Percentiles rank a stretch among this genome's conserved stretches.
phyloP scores from a whole-genome alignment of 2,888 invertebrate genomes.

The Sepioteuthis lessoniana region DNA sequence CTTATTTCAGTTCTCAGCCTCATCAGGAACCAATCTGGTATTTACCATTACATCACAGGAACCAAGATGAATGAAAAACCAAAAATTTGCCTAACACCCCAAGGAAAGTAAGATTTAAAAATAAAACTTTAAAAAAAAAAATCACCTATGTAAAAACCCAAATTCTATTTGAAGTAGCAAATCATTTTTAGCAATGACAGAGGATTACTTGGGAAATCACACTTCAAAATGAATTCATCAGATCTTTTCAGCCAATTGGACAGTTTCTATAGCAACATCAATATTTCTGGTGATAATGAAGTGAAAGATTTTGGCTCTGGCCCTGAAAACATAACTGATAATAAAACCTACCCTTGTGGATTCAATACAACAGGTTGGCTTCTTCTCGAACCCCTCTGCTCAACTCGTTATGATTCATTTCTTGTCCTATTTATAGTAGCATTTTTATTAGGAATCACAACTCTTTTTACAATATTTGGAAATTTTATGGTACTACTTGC shows the following conservation, averaged over 20 bases:
- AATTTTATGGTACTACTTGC: constrained; percentile 73
- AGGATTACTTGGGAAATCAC: background rate
- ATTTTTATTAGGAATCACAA: constrained; percentile 68
- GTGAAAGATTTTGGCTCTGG: background rate
- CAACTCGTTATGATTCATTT: constrained; percentile 63
- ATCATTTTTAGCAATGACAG: background rate
- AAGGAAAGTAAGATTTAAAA: background rate
- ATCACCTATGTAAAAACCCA: background rate
- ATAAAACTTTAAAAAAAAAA: background rate
- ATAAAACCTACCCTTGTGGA: constrained; percentile 34
- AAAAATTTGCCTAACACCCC: background rate
- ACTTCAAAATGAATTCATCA: constrained; percentile 44
- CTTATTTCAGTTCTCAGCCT: background rate
- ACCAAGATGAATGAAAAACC: background rate
- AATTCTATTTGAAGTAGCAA: no score
- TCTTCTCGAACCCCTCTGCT: constrained; percentile 60
- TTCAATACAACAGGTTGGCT: constrained; percentile 37
- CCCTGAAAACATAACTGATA: background rate
- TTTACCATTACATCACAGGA: background rate
- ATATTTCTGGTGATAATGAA: background rate
- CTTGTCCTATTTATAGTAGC: constrained; percentile 64
- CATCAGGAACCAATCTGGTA: background rate
- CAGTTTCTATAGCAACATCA: background rate
- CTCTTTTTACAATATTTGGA: constrained; percentile 72
- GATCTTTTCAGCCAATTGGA: background rate